Base-by-base conservation (phyloP, 2,113 vertebrate species). In the Poeciliopsis retropinna region DNA sequence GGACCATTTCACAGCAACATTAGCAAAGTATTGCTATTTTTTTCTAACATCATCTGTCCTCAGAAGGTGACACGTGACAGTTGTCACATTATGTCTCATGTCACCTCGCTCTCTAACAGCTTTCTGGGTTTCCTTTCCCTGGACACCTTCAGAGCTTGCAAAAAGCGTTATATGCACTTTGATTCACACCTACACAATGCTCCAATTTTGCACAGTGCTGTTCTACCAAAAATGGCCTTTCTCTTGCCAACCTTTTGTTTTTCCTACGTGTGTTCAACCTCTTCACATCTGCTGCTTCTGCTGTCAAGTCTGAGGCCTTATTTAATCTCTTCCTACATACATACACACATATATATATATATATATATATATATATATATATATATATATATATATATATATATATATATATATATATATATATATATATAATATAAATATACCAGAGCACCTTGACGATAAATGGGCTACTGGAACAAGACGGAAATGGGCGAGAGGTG, bases 61-160 rank as follows among this genome's bases (percentile, higher is more conserved):
- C 71, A 85, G 60, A 90, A 87, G 84, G 86, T 84, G 84, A 87
- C 65, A 73, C 65, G 57, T 65, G 75, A 83, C 84, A 87, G 80
- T 72, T 81, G 81, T 80, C 19, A 28, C 62, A 64, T 82, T 72
- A 78, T 72, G 60, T 64, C 79, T 80, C 75, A 84, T 28, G 71
- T 72, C 84, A 77, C 71, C 51, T 70, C 27, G 39, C 57, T 73
- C 68, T 72, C 73, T 60, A 62, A 85, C 75, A 79, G 80, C 81
- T 79, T 61, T 64, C 64, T 62, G 25, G 51, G 19, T n/a, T 57
- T 25, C 25, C 54, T 74, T 39, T 74, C 75, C 67, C 72, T 14
- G 60, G 68, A 74, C 61, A 66, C 60, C 73, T 44, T 66, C 83
- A 85, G 75, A 57, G 62, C 64, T 82, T 2, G 25, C 75, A 75